phyloP scores from a whole-genome alignment of 2,888 invertebrate genomes.

The Leptopilina drosophilae region DNA sequence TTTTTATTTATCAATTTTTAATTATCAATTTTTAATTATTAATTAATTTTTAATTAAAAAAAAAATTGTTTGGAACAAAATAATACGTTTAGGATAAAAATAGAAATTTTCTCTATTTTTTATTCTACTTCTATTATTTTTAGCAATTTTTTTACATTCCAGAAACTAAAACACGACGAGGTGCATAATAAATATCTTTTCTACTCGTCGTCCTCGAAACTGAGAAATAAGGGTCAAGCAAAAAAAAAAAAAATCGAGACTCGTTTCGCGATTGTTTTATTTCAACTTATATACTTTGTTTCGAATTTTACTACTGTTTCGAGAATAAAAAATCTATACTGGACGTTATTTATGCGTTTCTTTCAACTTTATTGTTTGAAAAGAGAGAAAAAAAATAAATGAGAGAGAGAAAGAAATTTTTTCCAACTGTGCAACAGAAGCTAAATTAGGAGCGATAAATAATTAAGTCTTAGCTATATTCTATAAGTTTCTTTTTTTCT shows the following conservation, averaged over 20 bases:
- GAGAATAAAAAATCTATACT: not conserved
- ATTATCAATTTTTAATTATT: no score
- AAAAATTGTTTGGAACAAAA: no score
- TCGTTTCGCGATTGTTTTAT: conserved; percentile 11
- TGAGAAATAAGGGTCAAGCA: not conserved
- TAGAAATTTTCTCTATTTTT: no score
- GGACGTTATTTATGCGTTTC: not conserved
- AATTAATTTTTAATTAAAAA: no score
- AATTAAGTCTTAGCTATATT: conserved; percentile 36
- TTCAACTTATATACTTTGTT: not conserved
- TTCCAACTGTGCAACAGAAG: conserved; percentile 18
- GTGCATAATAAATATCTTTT: conserved; percentile 24
- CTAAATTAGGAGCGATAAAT: conserved; percentile 26
- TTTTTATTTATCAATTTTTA: no score
- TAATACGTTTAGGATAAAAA: no score
- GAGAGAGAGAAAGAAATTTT: no score
- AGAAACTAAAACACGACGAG: conserved; percentile 14
- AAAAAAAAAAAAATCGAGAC: conserved; percentile 9
- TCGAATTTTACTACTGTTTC: not conserved
- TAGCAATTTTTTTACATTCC: conserved; percentile 10
- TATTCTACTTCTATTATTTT: not conserved
- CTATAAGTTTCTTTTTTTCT: conserved; percentile 1
- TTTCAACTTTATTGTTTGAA: not conserved
- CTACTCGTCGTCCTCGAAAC: conserved; percentile 29
- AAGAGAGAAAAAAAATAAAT: no score